Percentiles rank a stretch among this genome's conserved stretches.
These are phyloP conservation scores for Perccottus glenii DNA, from an alignment of 2,113 vertebrate genomes.

Conservation along the genomic window DNA sequence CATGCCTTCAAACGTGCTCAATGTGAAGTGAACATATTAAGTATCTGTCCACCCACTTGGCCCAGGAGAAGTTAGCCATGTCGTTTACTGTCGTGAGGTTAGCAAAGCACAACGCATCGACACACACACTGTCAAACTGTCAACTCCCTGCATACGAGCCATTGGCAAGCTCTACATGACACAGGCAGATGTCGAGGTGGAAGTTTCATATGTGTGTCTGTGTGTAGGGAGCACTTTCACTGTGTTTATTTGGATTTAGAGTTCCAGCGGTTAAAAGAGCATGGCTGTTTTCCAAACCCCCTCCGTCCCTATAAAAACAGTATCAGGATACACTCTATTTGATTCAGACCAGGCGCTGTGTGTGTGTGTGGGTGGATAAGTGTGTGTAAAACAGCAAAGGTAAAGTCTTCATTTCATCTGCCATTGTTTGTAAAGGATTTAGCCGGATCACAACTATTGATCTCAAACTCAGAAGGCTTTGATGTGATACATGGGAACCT, in stretches of 20 bases:
- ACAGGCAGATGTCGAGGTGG: constrained; percentile 12
- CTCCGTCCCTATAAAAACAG: constrained; percentile 62
- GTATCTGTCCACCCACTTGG: constrained; percentile 28
- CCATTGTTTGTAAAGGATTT: constrained; percentile 22
- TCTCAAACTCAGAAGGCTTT: constrained; percentile 13
- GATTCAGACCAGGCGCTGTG: constrained; percentile 47
- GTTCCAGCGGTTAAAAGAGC: constrained; percentile 49
- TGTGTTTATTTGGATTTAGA: constrained; percentile 61
- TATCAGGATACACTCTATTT: constrained; percentile 61
- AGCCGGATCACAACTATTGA: constrained; percentile 30
- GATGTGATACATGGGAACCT: neutral
- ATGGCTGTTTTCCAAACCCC: constrained; percentile 61
- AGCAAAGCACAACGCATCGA: constrained; percentile 10
- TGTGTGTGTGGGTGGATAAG: constrained; percentile 10
- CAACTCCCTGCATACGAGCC: constrained; percentile 26
- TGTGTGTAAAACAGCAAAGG: constrained; percentile 35
- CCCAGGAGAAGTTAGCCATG: neutral
- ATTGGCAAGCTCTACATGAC: constrained; percentile 27
- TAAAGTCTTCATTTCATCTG: constrained; percentile 21
- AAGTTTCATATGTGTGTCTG: constrained; percentile 11
- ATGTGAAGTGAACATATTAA: constrained; percentile 14
- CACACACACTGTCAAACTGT: constrained; percentile 40
- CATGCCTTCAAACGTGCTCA: too few relatives aligned
- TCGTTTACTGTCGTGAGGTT: neutral
- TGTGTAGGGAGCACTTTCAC: constrained; percentile 36